These are phyloP conservation scores for Sympetrum striolatum DNA, from an alignment of 2,888 invertebrate genomes.

Conservation along the genomic window DNA sequence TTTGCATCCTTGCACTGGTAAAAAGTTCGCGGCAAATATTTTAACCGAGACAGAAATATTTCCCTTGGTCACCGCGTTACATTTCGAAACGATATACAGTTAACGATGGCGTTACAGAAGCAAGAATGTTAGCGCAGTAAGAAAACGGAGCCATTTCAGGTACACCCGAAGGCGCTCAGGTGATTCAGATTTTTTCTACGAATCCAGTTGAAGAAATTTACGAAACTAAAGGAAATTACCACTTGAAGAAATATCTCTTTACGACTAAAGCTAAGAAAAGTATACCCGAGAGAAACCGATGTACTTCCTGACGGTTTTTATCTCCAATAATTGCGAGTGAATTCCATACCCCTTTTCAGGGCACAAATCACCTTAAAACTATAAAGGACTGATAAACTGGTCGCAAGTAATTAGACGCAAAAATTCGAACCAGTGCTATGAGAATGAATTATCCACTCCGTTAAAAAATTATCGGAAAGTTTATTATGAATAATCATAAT, in stretches of 20 bases:
- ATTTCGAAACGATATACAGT: background rate
- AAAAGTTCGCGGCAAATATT: background rate
- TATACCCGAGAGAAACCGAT: background rate
- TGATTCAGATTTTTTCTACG: background rate
- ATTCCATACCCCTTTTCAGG: too few relatives aligned
- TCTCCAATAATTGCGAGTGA: too few relatives aligned
- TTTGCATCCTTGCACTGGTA: background rate
- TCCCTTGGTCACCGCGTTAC: background rate
- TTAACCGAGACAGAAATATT: background rate
- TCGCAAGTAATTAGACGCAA: too few relatives aligned
- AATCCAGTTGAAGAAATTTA: background rate
- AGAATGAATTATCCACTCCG: too few relatives aligned
- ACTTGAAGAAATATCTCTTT: background rate
- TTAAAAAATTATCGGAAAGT: too few relatives aligned
- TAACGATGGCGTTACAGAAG: background rate
- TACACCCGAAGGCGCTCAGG: background rate
- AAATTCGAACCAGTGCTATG: too few relatives aligned
- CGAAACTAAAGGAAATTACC: background rate
- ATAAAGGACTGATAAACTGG: too few relatives aligned
- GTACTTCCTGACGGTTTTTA: too few relatives aligned
- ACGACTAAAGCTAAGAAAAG: background rate
- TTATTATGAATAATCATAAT: too few relatives aligned
- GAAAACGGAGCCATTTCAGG: background rate
- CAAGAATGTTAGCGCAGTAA: background rate
- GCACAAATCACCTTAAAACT: too few relatives aligned